Evolutionary conservation across 2,797 vertebrate species (phyloP), one percentile per base, ranked within the genome.

Genomic region (Malurus splendens): DNA sequence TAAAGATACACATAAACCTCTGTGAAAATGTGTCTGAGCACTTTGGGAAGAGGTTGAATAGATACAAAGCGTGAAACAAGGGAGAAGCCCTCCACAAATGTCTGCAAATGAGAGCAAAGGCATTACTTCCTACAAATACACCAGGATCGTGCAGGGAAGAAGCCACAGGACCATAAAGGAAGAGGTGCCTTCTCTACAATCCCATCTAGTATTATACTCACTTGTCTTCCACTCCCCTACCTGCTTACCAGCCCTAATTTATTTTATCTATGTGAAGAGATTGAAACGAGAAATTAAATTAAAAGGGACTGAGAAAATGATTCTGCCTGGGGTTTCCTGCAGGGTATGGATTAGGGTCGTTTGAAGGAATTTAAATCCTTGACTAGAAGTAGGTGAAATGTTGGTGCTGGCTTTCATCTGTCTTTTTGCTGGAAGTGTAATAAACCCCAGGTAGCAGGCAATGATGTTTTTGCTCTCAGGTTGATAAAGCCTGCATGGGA

Each of bases 401-500:
- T 32, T 66, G 52, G 9, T 52, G 60, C 73, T 85, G 30, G 18
- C 44, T 64, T 59, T 39, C 23, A 14, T 82, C 75, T 91, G 71
- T 87, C 55, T 17, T 61, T 78, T 86, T 75, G 51, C 48, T 79
- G 14, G 24, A 56, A 92, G 64, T 57, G 38, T 80, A 93, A 91
- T 92, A 91, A 91, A 83, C 9, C 45, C 30, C 22, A 14, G 85
- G 42, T 76, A 60, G 47, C 0, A 10, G 56, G 44, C 1, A 2
- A 17, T 44, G 62, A 48, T 66, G 30, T 77, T 86, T 32, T 61
- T 90, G 78, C 90, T 82, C 70, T 90, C 47, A 24, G 71, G 23
- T 16, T 92, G 89, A 89, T 90, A 87, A 90, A 73, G 48, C 23
- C 82, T 81, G 77, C 24, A 24, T 80, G 81, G 87, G 41, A 79